Evolutionary conservation across 1,140 invertebrate genomes (phyloP), one percentile per base, ranked within the genome.

Genomic region (Steinernema khuongi): DNA sequence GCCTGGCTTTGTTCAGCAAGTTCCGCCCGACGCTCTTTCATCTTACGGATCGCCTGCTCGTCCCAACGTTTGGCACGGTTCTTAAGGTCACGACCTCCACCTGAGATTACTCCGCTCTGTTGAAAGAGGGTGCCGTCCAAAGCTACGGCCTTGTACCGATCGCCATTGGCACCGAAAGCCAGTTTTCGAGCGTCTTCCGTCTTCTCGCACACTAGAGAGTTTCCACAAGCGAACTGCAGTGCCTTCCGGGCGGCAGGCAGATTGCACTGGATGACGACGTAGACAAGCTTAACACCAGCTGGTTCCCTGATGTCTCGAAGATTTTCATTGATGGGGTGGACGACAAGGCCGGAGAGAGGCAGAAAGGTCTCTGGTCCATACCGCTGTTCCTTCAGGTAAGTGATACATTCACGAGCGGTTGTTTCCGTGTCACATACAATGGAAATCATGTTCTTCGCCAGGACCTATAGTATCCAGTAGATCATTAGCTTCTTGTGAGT

Each of bases 351-450:
- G 87, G 97, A 94, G 0, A 99, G 87, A 0, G 97, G 96, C 33
- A 99, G 88, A 87, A 99, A 99, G 0, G 96, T 99, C 88, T 99
- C 97, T 0, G 96, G 94, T 85, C 97, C 94, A 78, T 97, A 88
- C 90, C 96, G 93, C 82, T 98, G 93, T 85, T 98, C 96, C 80
- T 99, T 99, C 67, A 99, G 88, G 85, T 98, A 97, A 86, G 94
- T 92, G 84, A 99, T 99, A 84, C 97, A 99, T 77, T 94, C 90
- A 32, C 95, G 89, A 1, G 94, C 97, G 0, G 97, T 99, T 87
- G 96, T 95, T 87, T 98, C 94, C 0, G 94, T 94, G 87, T 99
- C 96, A 32, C 97, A 96, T 22, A 99, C 96, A 85, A 99, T 99
- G 31, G 95, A 94, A 85, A 97, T 96, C 95, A 99, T 98, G 86